Conservation (phyloP, 2,888 invertebrate species). For the Dasysyrphus albostriatus region DNA sequence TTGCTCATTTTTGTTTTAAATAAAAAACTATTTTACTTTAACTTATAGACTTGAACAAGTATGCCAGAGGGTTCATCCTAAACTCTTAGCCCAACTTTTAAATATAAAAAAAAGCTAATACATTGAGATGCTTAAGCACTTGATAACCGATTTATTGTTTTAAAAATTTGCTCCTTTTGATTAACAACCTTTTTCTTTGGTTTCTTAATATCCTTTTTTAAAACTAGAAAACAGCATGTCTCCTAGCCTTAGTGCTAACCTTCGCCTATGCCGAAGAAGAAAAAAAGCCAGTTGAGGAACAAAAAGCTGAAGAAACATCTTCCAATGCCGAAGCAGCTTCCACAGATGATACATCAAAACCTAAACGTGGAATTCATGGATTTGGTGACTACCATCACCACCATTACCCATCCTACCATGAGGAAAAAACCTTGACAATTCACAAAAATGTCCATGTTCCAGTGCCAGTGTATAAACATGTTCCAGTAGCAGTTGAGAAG, state of each 20-base stretch:
- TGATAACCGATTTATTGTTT: background rate
- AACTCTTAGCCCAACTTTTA: too few species aligned
- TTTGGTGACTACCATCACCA: conserved; percentile 83
- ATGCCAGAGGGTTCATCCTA: too few species aligned
- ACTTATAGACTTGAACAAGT: too few species aligned
- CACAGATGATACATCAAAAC: conserved; percentile 88
- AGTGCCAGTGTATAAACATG: conserved; percentile 88
- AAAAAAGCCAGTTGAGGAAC: conserved; percentile 85
- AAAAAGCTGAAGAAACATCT: conserved; percentile 83
- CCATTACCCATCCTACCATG: conserved; percentile 82
- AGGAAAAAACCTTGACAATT: conserved; percentile 89
- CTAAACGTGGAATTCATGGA: conserved; percentile 89
- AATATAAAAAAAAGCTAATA: too few species aligned
- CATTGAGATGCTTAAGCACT: too few species aligned
- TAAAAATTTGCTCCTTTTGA: background rate
- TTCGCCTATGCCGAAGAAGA: conserved; percentile 86
- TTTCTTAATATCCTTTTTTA: background rate
- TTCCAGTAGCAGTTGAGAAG: conserved; percentile 87
- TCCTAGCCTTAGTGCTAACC: conserved; percentile 86
- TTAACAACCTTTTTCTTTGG: background rate
- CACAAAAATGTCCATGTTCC: conserved; percentile 88
- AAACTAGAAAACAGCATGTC: conserved; percentile 82
- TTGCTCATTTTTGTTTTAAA: too few species aligned
- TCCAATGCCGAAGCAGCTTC: conserved; percentile 81
- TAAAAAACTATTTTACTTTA: too few species aligned